phyloP scores from a whole-genome alignment of 1,140 invertebrate genomes.

The Olivierus martensii region DNA sequence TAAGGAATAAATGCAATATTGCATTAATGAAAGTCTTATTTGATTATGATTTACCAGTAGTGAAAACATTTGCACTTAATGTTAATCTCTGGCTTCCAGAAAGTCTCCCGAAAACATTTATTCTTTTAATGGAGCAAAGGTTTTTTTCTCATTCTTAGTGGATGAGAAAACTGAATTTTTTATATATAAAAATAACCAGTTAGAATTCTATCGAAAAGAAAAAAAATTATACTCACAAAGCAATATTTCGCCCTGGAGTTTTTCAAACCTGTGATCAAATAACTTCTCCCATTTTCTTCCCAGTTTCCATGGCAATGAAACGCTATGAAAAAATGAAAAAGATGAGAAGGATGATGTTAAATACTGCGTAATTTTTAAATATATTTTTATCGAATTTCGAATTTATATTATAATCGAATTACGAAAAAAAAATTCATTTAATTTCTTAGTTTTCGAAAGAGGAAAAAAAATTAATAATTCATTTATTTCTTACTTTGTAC shows the following conservation, averaged over 20 bases:
- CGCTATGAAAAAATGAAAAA: conserved; percentile 43
- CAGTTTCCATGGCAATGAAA: conserved; percentile 73
- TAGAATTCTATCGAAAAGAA: background rate
- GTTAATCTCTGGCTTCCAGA: too few relatives aligned
- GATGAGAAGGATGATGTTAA: background rate
- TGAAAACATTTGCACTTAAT: too few relatives aligned
- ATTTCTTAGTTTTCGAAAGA: background rate
- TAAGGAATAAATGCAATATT: too few relatives aligned
- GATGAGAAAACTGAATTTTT: background rate
- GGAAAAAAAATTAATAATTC: background rate
- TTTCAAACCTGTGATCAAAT: conserved; percentile 52
- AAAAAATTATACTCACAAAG: conserved; percentile 20
- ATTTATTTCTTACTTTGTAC: conserved; percentile 14
- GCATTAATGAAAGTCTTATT: too few relatives aligned
- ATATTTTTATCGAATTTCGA: background rate
- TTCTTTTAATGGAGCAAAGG: background rate
- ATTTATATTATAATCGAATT: background rate
- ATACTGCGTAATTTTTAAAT: background rate
- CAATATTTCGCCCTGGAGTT: conserved; percentile 27
- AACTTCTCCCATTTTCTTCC: conserved; percentile 51
- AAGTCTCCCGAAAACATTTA: too few relatives aligned
- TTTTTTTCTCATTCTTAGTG: background rate
- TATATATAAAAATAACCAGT: background rate
- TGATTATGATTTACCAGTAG: too few relatives aligned
- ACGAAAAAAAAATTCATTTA: background rate